These are phyloP conservation scores for Bufo bufo DNA, from an alignment of 2,113 vertebrate species.

Conservation along the genomic window DNA sequence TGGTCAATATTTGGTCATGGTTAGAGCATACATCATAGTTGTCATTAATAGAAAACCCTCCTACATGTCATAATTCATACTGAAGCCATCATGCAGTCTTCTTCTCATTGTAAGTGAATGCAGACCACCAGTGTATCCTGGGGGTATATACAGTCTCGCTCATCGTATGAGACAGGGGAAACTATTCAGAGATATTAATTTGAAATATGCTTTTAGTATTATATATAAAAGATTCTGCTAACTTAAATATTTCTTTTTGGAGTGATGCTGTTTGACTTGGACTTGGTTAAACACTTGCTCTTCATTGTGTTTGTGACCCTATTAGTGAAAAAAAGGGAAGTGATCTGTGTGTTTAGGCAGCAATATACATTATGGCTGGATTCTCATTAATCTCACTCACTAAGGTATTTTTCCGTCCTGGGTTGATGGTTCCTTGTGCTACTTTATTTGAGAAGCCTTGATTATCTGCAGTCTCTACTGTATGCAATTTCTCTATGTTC, in stretches of 20 bases:
- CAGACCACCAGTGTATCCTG: not conserved
- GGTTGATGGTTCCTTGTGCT: conserved; percentile 1
- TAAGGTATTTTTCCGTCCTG: conserved; percentile 21
- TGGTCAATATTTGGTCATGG: not conserved
- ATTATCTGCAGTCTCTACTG: not conserved
- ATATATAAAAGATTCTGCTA: conserved; percentile 37
- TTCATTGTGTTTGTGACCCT: conserved; percentile 23
- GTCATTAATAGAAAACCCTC: not conserved
- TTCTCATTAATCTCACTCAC: conserved; percentile 27
- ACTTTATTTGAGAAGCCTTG: not conserved
- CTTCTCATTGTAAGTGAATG: too few species aligned
- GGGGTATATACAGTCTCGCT: not conserved
- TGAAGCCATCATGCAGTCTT: too few species aligned
- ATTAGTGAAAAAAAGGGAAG: conserved; percentile 33
- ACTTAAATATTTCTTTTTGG: conserved; percentile 47
- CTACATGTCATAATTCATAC: not conserved
- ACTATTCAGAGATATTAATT: conserved; percentile 47
- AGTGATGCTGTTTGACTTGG: conserved; percentile 32
- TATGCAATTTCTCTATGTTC: not conserved
- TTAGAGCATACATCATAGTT: not conserved
- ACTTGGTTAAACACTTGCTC: conserved; percentile 28
- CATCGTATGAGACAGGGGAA: not conserved
- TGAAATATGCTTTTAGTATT: conserved; percentile 53
- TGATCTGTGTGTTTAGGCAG: conserved; percentile 31
- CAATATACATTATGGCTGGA: conserved; percentile 2